Conservation (phyloP, 2,888 invertebrate genomes). For the Epinotia brunnichana region DNA sequence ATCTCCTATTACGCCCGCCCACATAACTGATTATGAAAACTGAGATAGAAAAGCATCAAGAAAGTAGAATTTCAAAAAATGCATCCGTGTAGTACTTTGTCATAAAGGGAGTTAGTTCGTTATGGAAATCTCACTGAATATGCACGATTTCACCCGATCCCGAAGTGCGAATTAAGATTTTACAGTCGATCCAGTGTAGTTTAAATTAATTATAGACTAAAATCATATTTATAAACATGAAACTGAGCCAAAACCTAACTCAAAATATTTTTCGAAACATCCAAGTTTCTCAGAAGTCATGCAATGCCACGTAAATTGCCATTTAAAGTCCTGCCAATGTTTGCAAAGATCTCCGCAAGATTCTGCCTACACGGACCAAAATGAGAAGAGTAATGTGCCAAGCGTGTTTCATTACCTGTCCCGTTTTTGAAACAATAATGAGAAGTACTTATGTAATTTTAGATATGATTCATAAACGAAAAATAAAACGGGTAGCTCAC, state of each 20-base stretch:
- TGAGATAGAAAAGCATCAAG: no score
- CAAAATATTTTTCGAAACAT: neutral
- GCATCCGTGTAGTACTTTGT: neutral
- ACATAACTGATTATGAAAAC: no score
- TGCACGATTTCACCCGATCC: no score
- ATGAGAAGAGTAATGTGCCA: conserved; percentile 22
- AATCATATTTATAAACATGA: neutral
- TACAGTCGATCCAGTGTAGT: neutral
- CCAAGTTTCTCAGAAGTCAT: conserved; percentile 8
- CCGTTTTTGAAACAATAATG: conserved; percentile 38
- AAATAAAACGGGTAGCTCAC: neutral
- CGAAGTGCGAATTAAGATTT: neutral
- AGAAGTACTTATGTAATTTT: conserved; percentile 27
- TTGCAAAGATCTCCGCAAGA: conserved; percentile 12
- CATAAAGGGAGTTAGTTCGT: no score
- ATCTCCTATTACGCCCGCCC: no score
- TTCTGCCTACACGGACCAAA: conserved; percentile 25
- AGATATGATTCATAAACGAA: conserved; percentile 32
- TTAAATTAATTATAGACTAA: neutral
- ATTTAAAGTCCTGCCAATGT: conserved; percentile 22
- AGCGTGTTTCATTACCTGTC: conserved; percentile 15
- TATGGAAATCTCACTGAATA: no score
- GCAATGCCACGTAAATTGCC: conserved; percentile 8
- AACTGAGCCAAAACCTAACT: neutral
- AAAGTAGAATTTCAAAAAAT: no score